Evolutionary conservation across 2,888 invertebrate species (phyloP).

Genomic region (Polyommatus iphigenia): DNA sequence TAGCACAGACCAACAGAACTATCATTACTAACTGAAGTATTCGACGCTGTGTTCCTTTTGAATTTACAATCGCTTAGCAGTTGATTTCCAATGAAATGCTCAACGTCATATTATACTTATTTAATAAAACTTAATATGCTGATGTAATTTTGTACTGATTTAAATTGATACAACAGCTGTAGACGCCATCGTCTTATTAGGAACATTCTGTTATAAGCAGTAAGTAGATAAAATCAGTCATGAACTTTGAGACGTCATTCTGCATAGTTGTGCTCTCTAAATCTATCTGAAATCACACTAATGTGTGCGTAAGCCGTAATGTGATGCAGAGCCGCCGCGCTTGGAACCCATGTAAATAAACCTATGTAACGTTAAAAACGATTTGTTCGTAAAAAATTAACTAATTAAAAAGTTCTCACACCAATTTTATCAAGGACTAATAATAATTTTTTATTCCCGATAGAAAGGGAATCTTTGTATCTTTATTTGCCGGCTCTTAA

Average conservation of each 20-base stretch:
- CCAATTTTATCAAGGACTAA: not conserved
- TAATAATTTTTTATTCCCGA: not conserved
- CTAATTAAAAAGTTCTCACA: not conserved
- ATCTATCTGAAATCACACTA: no score
- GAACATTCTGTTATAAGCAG: no score
- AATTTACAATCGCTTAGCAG: not conserved
- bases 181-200: no score
- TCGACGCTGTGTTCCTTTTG: not conserved
- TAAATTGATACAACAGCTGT: no score
- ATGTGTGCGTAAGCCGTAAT: no score
- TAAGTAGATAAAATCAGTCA: no score
- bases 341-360: no score
- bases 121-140: not conserved
- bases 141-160: not conserved
- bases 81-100: not conserved
- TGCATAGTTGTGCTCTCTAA: no score
- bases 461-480: not conserved
- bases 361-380: no score
- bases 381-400: not conserved
- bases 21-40: not conserved
- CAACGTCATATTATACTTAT: not conserved
- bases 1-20: slow-evolving; percentile 6
- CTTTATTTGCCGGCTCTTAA: not conserved
- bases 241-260: no score
- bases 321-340: no score